Percentiles rank a stretch among this genome's conserved stretches.
Evolutionary conservation across 2,888 invertebrate genomes (phyloP).

Genomic region (Salticus scenicus): DNA sequence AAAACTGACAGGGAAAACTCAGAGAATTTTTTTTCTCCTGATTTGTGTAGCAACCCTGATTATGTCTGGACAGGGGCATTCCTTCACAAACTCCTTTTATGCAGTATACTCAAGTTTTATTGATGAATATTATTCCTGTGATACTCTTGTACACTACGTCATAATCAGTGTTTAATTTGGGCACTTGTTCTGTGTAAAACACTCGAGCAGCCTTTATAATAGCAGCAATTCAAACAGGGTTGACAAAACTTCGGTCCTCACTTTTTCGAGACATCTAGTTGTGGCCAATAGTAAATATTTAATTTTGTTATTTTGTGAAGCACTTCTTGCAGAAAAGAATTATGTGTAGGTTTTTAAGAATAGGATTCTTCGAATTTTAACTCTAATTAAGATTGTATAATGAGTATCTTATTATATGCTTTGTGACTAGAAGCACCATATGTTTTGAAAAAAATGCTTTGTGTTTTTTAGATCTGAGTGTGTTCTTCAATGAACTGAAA

Average conservation of each 20-base stretch:
- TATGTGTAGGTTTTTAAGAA: neutral
- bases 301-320: neutral
- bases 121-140: constrained; percentile 3
- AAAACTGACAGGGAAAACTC: too few relatives aligned
- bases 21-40: too few relatives aligned
- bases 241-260: neutral
- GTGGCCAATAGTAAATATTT: neutral
- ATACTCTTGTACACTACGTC: neutral
- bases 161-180: neutral
- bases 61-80: neutral
- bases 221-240: neutral
- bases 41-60: too few relatives aligned
- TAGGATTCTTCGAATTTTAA: neutral
- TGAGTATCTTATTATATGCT: too few relatives aligned
- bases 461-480: neutral
- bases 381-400: neutral
- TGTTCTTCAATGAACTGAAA: constrained; percentile 1
- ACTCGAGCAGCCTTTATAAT: neutral
- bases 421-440: neutral
- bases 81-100: neutral
- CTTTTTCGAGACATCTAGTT: neutral
- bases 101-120: constrained; percentile 8
- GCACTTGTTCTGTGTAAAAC: neutral
- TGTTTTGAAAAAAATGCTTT: neutral
- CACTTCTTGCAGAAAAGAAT: neutral